Base-by-base conservation (phyloP, 30 jellyfish, hydroid and myxozoan species). In the Morbakka virulenta region DNA sequence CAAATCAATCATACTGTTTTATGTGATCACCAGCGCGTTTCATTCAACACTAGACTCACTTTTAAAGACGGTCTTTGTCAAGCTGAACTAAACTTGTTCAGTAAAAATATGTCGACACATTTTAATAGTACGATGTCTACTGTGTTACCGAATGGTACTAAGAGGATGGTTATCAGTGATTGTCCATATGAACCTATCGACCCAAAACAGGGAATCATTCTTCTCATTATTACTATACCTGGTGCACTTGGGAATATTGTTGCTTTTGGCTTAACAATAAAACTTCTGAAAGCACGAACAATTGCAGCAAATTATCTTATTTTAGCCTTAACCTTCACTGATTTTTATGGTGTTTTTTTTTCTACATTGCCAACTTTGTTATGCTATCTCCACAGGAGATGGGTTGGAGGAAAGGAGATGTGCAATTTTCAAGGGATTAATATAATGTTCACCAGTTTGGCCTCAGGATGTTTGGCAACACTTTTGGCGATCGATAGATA, bases 361-460 rank as follows among this genome's bases (percentile, higher is more conserved):
- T 81, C 85, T 81, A 81, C 93, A 1, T 64, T 81, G 53, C 93
- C 93, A 52, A 81, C 93, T 0, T 69, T 67, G 76, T 67, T 81
- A 13, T 81, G 93, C 80, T 81, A 81, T 52, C 93, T 71, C 14
- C 34, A 34, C 80, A 81, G 72, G 68, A 32, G 76, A 9, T 81
- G 93, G 93, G 85, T 81, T 29, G 93, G 93, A 3, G 93, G 93
- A 2, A 50, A 69, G 12, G 80, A 80, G 31, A 81, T 81, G 93
- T 81, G 93, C 74, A 69, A 81, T 34, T 81, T 52, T 41, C 93
- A 81, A 53, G 67, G 93, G 1, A 75, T 70, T 61, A 69, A 85
- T 52, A 81, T 85, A 20, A 81, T 81, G 80, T 81, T 81, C 50
- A 85, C 93, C 14, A 81, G 93, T 28, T 36, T 81, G 67, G 93